Base-by-base conservation (phyloP, 2,113 vertebrate species). In the Leptobrachium leishanense region DNA sequence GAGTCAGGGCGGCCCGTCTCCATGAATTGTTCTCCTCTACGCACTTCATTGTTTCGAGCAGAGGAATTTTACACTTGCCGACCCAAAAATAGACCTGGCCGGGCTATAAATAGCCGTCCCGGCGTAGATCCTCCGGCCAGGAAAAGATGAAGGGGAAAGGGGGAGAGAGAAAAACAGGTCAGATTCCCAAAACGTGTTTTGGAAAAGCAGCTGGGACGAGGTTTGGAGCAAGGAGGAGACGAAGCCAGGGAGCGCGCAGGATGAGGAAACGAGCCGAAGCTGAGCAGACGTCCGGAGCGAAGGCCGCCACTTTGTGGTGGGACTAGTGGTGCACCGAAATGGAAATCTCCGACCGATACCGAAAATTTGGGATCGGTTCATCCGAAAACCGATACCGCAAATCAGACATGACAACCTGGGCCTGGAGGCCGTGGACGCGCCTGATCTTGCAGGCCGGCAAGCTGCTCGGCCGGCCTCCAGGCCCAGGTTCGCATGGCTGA, bases 101-200 rank as follows among this genome's bases (percentile, higher is more conserved):
- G 71, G 54, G 71, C 54, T 80, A 80, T 68, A 80, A 80, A 80
- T 80, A 80, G 78, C 78, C 43, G 6, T 40, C 72, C 71, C 78
- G 41, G n/a, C 66, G 71, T 67, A 72, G 68, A 62, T 74, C 72
- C 78, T 46, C 63, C 67, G 71, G 78, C 78, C 78, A 80, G 78
- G 78, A 80, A 79, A 79, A 73, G 77, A 46, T 70, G 15, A 46
- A 79, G 77, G 53, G 43, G 43, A 54, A 20, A 46, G 20, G 11
- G 3, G 6, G 20, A 11, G 20, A n/a, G 20, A 46, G 46, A 41
- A 57, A 43, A 68, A 74, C 71, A 62, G 46, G 77, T 53, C 77
- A 44, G 63, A 80, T 80, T 80, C 78, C 71, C 63, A 3, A 80
- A 80, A 74, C 68, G 64, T 68, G 78, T 80, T 80, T 74, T 68